Percentiles rank a stretch among this genome's conserved stretches.
phyloP scores from a whole-genome alignment of 2,888 invertebrate genomes.

The Myathropa florea region DNA sequence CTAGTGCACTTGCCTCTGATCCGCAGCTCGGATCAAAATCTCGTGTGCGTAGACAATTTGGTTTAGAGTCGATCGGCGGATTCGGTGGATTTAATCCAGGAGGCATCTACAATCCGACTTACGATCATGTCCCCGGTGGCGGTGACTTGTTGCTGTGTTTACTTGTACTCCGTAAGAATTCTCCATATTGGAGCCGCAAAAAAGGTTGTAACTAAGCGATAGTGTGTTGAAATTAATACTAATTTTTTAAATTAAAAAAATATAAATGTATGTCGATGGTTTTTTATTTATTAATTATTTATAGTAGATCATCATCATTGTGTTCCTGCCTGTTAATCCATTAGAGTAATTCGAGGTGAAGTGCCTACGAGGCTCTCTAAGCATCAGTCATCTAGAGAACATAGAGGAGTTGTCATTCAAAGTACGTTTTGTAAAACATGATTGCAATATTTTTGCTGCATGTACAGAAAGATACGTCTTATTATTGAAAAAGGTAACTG shows the following conservation, averaged over 20 bases:
- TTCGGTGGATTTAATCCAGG: slow-evolving; percentile 7
- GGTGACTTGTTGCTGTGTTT: neutral
- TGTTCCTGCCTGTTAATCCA: too few species aligned
- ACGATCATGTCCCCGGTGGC: neutral
- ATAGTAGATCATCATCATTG: too few species aligned
- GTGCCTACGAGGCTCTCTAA: too few species aligned
- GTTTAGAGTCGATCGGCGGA: neutral
- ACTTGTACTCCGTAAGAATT: neutral
- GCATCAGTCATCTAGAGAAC: too few species aligned
- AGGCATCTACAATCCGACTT: neutral
- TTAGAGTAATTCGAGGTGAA: too few species aligned
- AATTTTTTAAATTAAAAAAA: neutral
- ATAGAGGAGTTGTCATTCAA: too few species aligned
- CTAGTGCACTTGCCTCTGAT: neutral
- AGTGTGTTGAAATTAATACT: neutral
- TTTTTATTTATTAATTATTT: too few species aligned
- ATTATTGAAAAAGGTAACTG: too few species aligned
- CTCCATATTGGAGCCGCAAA: neutral
- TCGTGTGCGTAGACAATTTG: neutral
- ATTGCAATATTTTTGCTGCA: too few species aligned
- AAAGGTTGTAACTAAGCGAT: neutral
- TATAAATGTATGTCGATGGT: neutral
- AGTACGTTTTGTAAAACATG: too few species aligned
- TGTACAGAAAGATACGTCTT: too few species aligned
- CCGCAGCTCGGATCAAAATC: neutral